Conservation (phyloP, 2,113 vertebrate genomes). For the Gavialis gangeticus region DNA sequence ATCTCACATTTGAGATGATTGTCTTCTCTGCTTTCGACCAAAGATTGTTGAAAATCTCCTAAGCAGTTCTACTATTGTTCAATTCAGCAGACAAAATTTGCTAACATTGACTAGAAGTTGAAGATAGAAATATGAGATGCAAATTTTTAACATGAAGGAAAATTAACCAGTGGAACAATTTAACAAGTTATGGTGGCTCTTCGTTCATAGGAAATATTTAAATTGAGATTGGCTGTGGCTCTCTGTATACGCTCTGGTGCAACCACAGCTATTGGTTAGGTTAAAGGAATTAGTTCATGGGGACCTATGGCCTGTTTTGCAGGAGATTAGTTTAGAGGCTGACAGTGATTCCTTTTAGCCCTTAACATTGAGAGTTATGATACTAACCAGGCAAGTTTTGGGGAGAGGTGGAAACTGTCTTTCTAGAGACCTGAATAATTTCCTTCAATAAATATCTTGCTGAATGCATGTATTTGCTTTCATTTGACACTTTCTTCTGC, state of each 20-base stretch:
- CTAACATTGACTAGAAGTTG: not conserved
- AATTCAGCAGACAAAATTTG: not conserved
- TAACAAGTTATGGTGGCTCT: not conserved
- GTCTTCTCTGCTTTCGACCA: conserved; percentile 8
- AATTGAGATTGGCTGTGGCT: not conserved
- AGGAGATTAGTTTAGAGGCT: not conserved
- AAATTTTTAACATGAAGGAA: not conserved
- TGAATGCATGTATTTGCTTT: not conserved
- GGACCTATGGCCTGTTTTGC: not conserved
- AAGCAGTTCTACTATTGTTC: not conserved
- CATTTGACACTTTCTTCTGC: not conserved
- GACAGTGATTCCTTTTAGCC: not conserved
- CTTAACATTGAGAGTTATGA: conserved; percentile 10
- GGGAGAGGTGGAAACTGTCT: not conserved
- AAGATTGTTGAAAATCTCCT: not conserved
- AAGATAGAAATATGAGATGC: not conserved
- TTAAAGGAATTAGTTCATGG: not conserved
- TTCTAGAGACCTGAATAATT: not conserved
- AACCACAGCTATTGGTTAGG: not conserved
- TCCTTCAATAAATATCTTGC: not conserved
- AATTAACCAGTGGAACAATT: not conserved
- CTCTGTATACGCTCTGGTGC: not conserved
- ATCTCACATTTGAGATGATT: not conserved
- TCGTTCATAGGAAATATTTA: not conserved
- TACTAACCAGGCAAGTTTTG: not conserved